Base-by-base conservation (phyloP, 2,113 vertebrate genomes). In the Rhinoptilus africanus region DNA sequence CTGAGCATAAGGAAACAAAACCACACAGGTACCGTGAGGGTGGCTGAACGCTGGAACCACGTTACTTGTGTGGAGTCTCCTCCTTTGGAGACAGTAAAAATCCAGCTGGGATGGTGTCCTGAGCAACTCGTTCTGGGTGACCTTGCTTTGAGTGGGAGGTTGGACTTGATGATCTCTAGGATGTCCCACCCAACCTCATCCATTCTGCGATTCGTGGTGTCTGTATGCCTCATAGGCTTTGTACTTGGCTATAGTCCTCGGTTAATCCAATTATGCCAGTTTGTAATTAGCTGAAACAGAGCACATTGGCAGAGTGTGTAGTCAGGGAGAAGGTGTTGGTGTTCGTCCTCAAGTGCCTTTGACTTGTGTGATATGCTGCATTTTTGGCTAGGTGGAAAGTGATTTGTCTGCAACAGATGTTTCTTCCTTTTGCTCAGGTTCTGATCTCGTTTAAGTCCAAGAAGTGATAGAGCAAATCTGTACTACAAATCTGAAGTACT, bases 401-500 rank as follows among this genome's bases (percentile, higher is more conserved):
- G 37, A 75, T 89, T 92, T 94, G 92, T 93, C 64, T 90, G 76
- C 30, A 92, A 18, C 95, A 96, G 93, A 90, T 96, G 92, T 95
- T 90, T 53, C 47, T 48, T 92, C 73, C 83, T 85, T 75, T 79
- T 94, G 72, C 80, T 94, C 51, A 43, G 85, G 85, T 95, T 96
- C 83, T 75, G 79, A 48, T 91, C 84, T 77, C 0, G 2, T 93
- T 94, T 23, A 88, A 56, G 92, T 84, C 88, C 92, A 94, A 89
- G 76, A 76, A 92, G 62, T 57, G 82, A 88, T 76, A 90, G 75
- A 92, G 45, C 64, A 88, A 95, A 93, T 95, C 68, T 94, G 91
- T 94, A 54, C 73, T 96, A 91, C 94, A 96, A 86, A 95, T 91
- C 89, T 95, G 86, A 94, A 85, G 84, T 88, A 84, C 51, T 74